Base-by-base conservation (phyloP, 1,140 invertebrate genomes). In the Goniozus legneri region DNA sequence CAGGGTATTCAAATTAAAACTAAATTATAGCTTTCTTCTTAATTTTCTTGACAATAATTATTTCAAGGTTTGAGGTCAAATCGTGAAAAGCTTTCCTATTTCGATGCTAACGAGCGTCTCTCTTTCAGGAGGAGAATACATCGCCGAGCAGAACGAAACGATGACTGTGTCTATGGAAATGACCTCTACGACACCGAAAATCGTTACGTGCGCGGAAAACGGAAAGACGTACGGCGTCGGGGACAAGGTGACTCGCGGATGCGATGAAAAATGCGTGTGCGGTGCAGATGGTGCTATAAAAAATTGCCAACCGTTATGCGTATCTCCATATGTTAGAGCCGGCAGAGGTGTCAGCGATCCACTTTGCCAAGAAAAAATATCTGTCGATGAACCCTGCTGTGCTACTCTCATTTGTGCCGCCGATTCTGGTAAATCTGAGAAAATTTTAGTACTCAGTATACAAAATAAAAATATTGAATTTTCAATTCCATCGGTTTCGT, bases 331-430 rank as follows among this genome's bases (percentile, higher is more conserved):
- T 34, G 79, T 87, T 46, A 76, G 80, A 43, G 76, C 80, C 2
- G 84, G 84, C 19, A 76, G 78, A 59, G 76, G 77, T 45, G 72
- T 80, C 39, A 77, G 79, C 22, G 88, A 92, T 76, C 82, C 86
- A 1, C 68, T 84, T 16, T 93, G 91, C 61, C 77, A 79, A 32
- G 87, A 89, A 54, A 81, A 82, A 52, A 76, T 81, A 7, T 52
- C 77, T 7, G 76, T 80, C 10, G 83, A 85, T 27, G 87, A 92
- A 62, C 83, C 84, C 20, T 94, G 91, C 64, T 93, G 89, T 60
- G 83, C 87, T 3, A 75, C 83, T 24, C 73, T 87, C 49, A 72
- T 80, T 19, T 89, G 87, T 60, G 68, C 80, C 4, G 62, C 73
- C 10, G 77, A 80, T 68, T 76, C 78, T 36, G 77, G 78, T 80